These are phyloP conservation scores for Paramormyrops hopkinsi DNA, from an alignment of 2,797 vertebrate genomes.

Conservation along the genomic window DNA sequence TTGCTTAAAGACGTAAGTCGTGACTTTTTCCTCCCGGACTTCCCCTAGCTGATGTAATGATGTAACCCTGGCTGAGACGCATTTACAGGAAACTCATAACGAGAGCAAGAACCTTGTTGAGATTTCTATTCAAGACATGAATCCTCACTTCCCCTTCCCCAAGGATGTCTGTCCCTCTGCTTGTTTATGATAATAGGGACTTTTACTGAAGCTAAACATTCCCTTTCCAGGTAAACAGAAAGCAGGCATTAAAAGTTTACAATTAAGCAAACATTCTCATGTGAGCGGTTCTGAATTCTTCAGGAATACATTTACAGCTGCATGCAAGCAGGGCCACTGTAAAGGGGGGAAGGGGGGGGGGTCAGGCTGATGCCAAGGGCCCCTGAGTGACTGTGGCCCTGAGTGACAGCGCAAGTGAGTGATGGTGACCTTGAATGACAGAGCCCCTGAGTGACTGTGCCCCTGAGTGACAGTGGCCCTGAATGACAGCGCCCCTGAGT, in stretches of 20 bases:
- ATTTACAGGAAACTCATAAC: constrained; percentile 3
- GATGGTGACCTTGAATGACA: neutral
- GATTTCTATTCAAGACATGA: neutral
- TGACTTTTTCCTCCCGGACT: neutral
- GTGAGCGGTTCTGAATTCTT: neutral
- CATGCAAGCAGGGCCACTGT: neutral
- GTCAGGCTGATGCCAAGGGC: neutral
- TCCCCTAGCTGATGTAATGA: neutral
- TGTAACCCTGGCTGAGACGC: neutral
- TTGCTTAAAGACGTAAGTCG: neutral
- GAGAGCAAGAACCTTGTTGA: neutral
- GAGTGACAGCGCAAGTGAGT: too few relatives aligned
- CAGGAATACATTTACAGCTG: neutral
- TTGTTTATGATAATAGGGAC: neutral
- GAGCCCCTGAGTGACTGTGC: neutral
- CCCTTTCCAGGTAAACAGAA: neutral
- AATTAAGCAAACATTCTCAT: neutral
- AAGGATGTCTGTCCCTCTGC: neutral
- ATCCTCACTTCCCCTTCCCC: neutral
- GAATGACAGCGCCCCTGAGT: neutral
- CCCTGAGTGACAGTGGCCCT: neutral
- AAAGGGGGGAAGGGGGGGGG: neutral
- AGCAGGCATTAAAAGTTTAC: neutral
- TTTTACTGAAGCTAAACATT: neutral
- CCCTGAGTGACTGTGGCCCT: too few relatives aligned